These are phyloP conservation scores for Noturus placidus DNA, from an alignment of 2,113 vertebrate genomes.

Conservation along the genomic window DNA sequence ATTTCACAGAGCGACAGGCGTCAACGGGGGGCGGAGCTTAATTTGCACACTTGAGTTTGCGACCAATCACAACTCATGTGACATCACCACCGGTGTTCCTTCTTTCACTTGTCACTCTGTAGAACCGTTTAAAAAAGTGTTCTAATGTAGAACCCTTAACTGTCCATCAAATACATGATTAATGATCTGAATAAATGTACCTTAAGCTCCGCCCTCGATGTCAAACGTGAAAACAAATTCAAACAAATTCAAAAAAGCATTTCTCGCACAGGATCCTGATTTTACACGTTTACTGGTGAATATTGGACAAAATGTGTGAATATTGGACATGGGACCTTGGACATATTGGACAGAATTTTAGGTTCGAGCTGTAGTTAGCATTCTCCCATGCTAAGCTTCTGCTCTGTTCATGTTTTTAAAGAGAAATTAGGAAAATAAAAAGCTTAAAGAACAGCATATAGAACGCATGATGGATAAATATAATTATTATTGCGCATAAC, in stretches of 20 bases:
- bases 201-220: not conserved
- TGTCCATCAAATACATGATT: not conserved
- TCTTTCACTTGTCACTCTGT: not conserved
- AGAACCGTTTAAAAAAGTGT: not conserved
- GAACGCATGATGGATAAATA: too few relatives aligned
- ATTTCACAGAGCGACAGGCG: constrained; percentile 18
- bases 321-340: not conserved
- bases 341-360: not conserved
- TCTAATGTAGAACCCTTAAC: not conserved
- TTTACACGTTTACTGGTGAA: not conserved
- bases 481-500: not conserved
- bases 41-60: not conserved
- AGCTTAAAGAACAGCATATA: not conserved
- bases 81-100: not conserved
- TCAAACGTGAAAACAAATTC: not conserved
- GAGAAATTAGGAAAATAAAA: not conserved
- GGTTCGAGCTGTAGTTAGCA: not conserved
- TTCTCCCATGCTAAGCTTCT: not conserved
- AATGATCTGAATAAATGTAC: not conserved
- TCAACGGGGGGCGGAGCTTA: not conserved
- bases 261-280: not conserved
- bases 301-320: not conserved
- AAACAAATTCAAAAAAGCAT: not conserved
- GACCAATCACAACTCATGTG: not conserved
- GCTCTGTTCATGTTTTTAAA: constrained; percentile 23